Evolutionary conservation across 2,113 vertebrate genomes (phyloP), one percentile per base, ranked within the genome.

Genomic region (Erinaceus europaeus): DNA sequence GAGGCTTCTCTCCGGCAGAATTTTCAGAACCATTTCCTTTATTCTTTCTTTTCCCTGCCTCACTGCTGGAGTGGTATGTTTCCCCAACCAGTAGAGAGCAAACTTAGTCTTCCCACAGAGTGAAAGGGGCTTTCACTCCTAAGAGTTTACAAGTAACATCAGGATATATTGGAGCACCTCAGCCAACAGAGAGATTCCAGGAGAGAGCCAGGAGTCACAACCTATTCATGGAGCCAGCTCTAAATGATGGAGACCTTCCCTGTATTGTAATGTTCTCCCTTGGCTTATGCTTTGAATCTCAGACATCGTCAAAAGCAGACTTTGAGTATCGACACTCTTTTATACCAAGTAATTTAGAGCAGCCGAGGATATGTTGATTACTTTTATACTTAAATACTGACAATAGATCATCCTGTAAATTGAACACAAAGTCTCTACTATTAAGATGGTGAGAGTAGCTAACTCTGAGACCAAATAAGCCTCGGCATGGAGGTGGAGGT

Each of bases 311-410:
- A 82, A 75, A 86, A 96, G 36, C 1, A 12, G 84, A 90, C 91
- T 92, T 90, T 95, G 59, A 76, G 88, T 94, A 94, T 64, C 0
- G 52, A 86, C 84, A 95, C 0, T 44, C 91, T 96, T 94, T 90
- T n/a, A n/a, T 69, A 61, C 55, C 84, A 92, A 96, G 88, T 90
- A 92, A 93, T 86, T 96, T 92, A 90, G 91, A 90, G 38, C 93
- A 94, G 89, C 83, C 44, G 91, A 79, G 93, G 89, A 88, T 93
- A 89, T 85, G 82, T 93, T 94, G 93, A 90, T 96, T 96, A 92
- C 96, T 96, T 97, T 96, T 86, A 92, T 95, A 92, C 71, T 96
- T 79, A 36, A 86, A n/a, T n/a, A n/a, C n/a, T n/a, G n/a, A n/a
- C n/a, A n/a, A n/a, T 4, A 36, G 5, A 59, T 69, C 36, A n/a